phyloP scores from a whole-genome alignment of 2,797 vertebrate genomes.

The Amphiprion clarkii region DNA sequence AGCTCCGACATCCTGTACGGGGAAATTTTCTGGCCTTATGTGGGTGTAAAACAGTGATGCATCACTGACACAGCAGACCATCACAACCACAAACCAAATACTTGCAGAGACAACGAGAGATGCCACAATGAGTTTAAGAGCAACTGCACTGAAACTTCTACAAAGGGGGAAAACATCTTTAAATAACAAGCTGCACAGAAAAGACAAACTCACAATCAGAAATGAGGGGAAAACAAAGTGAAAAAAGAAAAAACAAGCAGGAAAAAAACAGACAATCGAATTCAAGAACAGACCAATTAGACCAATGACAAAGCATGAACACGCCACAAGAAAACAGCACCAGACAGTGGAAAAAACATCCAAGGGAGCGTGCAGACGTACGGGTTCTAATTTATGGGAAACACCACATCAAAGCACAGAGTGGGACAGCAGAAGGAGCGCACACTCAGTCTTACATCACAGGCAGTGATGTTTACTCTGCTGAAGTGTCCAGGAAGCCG shows the following conservation, averaged over 20 bases:
- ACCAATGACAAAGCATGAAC: conserved; percentile 62
- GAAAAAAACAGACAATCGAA: conserved; percentile 21
- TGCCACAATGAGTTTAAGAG: conserved; percentile 42
- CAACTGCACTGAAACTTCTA: conserved; percentile 6
- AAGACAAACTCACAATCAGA: conserved; percentile 30
- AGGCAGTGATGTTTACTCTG: conserved; percentile 56
- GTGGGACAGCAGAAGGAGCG: conserved; percentile 47
- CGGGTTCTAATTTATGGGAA: conserved; percentile 61
- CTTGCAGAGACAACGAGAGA: conserved; percentile 32
- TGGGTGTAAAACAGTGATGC: conserved; percentile 79
- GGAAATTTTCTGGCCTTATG: conserved; percentile 69
- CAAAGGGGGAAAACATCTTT: conserved; percentile 30
- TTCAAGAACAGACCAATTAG: conserved; percentile 38
- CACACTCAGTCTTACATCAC: conserved; percentile 44
- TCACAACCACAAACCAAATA: conserved; percentile 62
- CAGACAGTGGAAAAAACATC: conserved; percentile 58
- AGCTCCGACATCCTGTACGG: conserved; percentile 76
- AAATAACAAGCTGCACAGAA: conserved; percentile 43
- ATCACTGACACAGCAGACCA: conserved; percentile 71
- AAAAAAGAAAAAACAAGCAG: conserved; percentile 5
- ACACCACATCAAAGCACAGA: conserved; percentile 61
- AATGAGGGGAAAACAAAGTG: conserved; percentile 20
- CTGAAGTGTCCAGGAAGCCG: conserved; percentile 61
- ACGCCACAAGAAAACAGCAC: conserved; percentile 41
- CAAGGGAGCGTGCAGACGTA: conserved; percentile 48